Evolutionary conservation across 2,888 invertebrate species (phyloP), one percentile per base, ranked within the genome.

Genomic region (Amphipoea lucens): DNA sequence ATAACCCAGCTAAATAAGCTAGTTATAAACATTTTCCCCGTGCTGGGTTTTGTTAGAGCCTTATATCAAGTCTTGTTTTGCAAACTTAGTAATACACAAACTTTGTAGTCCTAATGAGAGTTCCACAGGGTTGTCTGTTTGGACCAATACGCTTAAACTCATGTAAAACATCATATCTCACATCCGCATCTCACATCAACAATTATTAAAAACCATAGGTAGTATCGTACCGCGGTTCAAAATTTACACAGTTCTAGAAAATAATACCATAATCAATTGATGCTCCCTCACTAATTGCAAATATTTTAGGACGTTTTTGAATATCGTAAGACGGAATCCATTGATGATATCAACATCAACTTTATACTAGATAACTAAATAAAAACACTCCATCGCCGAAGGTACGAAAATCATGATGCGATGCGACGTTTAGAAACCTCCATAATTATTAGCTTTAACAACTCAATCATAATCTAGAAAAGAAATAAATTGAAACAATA

Each of bases 401-500:
- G 1, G 5, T 2, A 45, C 29, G 2, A 54, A 51, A 63, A 4
- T 51, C 11, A 20, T n/a, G 36, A 29, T n/a, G 7, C 12, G 36
- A 29, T n/a, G 7, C 12, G 2, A 45, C 23, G 12, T 51, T 40
- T 40, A 78, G 3, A 77, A 60, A 40, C 23, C 40, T 36, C 14
- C 29, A 51, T 17, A 67, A 17, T 70, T 29, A n/a, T 42, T 23
- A 23, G 42, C 29, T 42, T 17, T 54, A 54, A 29, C 51, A 42
- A 54, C 17, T 57, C 1, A 81, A 62, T 54, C n/a, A 69, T 73
- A 76, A 76, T 23, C 60, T 40, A 67, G 40, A 42, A 48, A 36
- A 71, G 12, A 67, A 69, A 75, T 76, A 82, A 82, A 82, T 76
- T 71, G 23, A 68, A 87, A 84, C 83, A 84, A 76, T 88, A 81